phyloP scores from a whole-genome alignment of 2,888 invertebrate genomes.

The Buathra laborator region DNA sequence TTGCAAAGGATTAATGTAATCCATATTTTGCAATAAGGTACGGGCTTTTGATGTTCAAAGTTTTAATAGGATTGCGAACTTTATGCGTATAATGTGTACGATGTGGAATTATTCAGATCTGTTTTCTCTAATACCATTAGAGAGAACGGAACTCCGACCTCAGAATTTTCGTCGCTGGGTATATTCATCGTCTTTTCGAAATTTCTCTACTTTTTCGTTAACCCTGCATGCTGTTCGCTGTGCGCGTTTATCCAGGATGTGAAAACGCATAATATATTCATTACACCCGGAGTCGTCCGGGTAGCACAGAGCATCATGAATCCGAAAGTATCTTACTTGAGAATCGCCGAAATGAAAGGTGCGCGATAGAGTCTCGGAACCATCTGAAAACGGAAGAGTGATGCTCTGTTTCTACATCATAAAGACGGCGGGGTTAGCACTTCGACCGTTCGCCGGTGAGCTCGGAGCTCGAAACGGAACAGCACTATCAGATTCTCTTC shows the following conservation, averaged over 20 bases:
- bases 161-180: background rate
- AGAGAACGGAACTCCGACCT: background rate
- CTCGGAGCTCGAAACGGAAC: conserved; percentile 1
- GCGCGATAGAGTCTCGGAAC: conserved; percentile 5
- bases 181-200: background rate
- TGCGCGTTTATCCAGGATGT: background rate
- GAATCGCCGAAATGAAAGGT: conserved; percentile 35
- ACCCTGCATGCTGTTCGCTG: background rate
- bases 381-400: conserved; percentile 29
- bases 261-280: conserved; percentile 20
- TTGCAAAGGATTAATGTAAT: too few relatives aligned
- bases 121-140: background rate
- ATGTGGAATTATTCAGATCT: too few relatives aligned
- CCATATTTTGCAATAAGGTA: too few relatives aligned
- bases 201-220: background rate
- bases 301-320: conserved; percentile 12
- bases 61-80: too few relatives aligned
- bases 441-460: background rate
- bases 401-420: conserved; percentile 11
- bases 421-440: background rate
- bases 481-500: conserved; percentile 18
- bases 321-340: conserved; percentile 28
- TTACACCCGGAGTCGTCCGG: background rate
- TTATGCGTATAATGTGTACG: too few relatives aligned
- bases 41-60: too few relatives aligned